phyloP scores from a whole-genome alignment of 2,113 vertebrate genomes.

The Aleadryas rufinucha region DNA sequence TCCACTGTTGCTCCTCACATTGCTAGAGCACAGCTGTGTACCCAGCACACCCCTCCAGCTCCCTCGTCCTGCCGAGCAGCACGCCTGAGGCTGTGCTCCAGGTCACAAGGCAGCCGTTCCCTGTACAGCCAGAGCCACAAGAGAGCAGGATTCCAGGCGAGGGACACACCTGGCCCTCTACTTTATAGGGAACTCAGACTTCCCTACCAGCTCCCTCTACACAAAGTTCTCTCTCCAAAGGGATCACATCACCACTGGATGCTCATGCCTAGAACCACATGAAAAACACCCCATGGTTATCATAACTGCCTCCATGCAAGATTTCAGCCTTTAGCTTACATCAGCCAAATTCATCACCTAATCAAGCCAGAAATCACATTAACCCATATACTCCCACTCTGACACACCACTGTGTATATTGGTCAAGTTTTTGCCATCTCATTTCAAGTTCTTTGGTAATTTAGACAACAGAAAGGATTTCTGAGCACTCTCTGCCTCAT shows the following conservation, averaged over 20 bases:
- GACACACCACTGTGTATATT: neutral
- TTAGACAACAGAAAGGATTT: neutral
- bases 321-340: neutral
- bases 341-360: neutral
- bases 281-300: neutral
- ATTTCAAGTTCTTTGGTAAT: neutral
- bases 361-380: neutral
- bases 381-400: neutral
- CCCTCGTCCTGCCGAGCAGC: neutral
- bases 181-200: neutral
- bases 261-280: neutral
- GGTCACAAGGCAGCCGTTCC: neutral
- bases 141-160: neutral
- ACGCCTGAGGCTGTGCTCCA: fast-evolving
- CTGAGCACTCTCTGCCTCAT: neutral
- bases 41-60: neutral
- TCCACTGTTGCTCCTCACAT: neutral
- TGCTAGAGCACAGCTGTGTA: neutral
- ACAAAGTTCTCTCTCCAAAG: neutral
- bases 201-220: neutral
- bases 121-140: neutral
- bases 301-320: neutral
- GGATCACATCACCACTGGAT: neutral
- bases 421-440: neutral
- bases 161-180: neutral